phyloP scores from a whole-genome alignment of 2,888 invertebrate genomes.

The Margaritifera margaritifera region DNA sequence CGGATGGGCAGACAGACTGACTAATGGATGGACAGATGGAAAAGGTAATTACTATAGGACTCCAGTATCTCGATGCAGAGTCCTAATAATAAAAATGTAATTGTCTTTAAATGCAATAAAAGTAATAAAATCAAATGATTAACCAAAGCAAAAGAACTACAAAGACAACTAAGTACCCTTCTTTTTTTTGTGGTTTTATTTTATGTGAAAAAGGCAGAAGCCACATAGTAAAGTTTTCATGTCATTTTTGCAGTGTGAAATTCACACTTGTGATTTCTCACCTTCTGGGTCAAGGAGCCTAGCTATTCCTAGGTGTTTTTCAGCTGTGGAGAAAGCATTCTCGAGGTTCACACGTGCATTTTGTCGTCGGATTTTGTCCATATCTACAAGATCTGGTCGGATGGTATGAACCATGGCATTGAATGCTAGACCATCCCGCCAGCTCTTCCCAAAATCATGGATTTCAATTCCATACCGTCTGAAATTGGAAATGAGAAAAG shows the following conservation, averaged over 20 bases:
- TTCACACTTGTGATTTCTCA: constrained; percentile 39
- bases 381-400: constrained; percentile 91
- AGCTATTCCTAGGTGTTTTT: constrained; percentile 91
- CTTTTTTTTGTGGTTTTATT: too few species aligned
- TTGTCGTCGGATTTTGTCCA: constrained; percentile 85
- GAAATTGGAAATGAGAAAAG: constrained; percentile 32
- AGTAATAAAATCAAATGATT: too few species aligned
- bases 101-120: too few species aligned
- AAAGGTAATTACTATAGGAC: too few species aligned
- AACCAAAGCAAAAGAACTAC: too few species aligned
- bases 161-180: too few species aligned
- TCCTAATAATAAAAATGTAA: too few species aligned
- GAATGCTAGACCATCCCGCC: constrained; percentile 97
- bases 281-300: constrained; percentile 91
- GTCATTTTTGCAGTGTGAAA: not conserved
- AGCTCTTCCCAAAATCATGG: constrained; percentile 93
- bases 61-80: too few species aligned
- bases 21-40: too few species aligned
- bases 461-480: constrained; percentile 91
- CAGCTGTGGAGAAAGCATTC: constrained; percentile 94
- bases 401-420: constrained; percentile 95
- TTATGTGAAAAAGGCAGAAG: too few species aligned
- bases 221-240: too few species aligned
- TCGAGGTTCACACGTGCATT: constrained; percentile 89
- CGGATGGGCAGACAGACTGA: too few species aligned